phyloP scores from a whole-genome alignment of 2,888 invertebrate genomes.

The Scaptomyza caliginosa region DNA sequence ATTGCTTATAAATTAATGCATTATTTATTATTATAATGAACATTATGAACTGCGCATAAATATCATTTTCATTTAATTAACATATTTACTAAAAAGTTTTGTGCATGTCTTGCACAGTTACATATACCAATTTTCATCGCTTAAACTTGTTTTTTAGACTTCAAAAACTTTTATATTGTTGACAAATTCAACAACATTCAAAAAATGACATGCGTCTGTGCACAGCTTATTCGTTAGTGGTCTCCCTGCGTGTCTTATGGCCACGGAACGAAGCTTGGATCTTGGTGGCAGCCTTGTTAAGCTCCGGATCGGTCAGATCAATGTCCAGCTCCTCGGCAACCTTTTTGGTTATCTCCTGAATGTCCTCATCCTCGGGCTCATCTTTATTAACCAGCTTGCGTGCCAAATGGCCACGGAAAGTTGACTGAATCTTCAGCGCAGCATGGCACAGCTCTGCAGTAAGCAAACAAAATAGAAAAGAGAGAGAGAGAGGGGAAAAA shows the following conservation, averaged over 20 bases:
- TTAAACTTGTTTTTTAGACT: slow-evolving; percentile 1
- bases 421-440: slow-evolving; percentile 95
- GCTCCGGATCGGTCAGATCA: slow-evolving; percentile 93
- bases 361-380: slow-evolving; percentile 84
- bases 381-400: slow-evolving; percentile 87
- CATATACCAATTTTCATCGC: slow-evolving; percentile 62
- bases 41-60: slow-evolving; percentile 25
- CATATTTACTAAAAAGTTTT: slow-evolving; percentile 70
- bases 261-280: slow-evolving; percentile 97
- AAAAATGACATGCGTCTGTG: slow-evolving; percentile 25
- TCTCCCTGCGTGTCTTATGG: slow-evolving; percentile 93
- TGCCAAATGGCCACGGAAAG: slow-evolving; percentile 95
- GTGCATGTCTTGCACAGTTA: slow-evolving; percentile 61
- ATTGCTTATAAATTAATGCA: slow-evolving; percentile 62
- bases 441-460: slow-evolving; percentile 90
- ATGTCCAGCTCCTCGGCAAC: slow-evolving; percentile 92
- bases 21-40: slow-evolving; percentile 50
- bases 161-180: slow-evolving; percentile 21
- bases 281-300: slow-evolving; percentile 95
- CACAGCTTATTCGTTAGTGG: slow-evolving; percentile 69
- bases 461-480: not conserved
- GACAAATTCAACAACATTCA: slow-evolving; percentile 55
- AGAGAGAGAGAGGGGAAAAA: not conserved
- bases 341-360: slow-evolving; percentile 86
- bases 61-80: slow-evolving; percentile 57